Evolutionary conservation across 2,113 vertebrate genomes (phyloP).

Genomic region (Theristicus caerulescens): DNA sequence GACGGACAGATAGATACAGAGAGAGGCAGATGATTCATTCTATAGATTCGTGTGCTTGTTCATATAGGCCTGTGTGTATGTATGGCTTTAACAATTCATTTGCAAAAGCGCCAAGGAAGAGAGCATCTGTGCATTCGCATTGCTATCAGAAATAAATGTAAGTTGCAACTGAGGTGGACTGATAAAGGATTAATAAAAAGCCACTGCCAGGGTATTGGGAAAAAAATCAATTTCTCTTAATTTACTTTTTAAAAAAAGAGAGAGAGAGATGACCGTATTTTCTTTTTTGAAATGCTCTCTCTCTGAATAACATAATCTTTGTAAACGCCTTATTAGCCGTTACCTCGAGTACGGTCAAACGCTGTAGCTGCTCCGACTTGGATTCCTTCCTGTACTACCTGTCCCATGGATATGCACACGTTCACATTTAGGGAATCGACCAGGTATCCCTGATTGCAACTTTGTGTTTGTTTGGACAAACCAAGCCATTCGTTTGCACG

Average conservation of each 20-base stretch:
- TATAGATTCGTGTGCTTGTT: neutral
- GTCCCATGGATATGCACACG: no score
- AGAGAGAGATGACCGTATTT: neutral
- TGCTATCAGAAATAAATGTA: neutral
- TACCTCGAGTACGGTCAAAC: neutral
- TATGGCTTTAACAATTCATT: neutral
- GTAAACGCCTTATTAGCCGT: neutral
- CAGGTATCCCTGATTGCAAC: neutral
- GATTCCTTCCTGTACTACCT: neutral
- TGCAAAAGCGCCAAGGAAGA: neutral
- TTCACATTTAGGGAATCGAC: neutral
- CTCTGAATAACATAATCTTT: neutral
- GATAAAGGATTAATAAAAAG: constrained; percentile 10
- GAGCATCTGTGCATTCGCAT: neutral
- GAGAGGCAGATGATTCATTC: neutral
- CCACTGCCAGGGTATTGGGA: accelerated
- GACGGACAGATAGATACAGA: neutral
- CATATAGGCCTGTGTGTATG: neutral
- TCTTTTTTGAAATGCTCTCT: neutral
- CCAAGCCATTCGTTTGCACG: neutral
- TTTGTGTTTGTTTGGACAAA: neutral
- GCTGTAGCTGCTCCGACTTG: neutral
- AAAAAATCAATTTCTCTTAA: neutral
- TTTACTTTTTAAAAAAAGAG: neutral
- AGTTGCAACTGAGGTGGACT: neutral